Conservation (phyloP, 1,140 invertebrate species). For the Drosophila sechellia region DNA sequence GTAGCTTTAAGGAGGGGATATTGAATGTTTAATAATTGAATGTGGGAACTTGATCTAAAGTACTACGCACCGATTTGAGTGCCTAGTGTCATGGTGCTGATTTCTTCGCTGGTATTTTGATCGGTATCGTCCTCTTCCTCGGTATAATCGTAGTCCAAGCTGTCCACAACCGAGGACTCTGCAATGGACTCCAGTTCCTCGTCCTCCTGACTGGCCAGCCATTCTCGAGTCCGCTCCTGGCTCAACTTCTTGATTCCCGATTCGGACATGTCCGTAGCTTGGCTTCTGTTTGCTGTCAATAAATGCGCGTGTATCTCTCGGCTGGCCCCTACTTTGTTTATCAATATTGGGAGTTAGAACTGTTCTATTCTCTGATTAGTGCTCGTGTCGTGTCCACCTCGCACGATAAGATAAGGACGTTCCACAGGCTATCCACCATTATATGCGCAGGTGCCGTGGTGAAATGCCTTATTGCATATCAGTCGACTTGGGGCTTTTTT, state of each 20-base stretch:
- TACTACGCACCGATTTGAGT: slow-evolving; percentile 47
- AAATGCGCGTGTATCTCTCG: slow-evolving; percentile 14
- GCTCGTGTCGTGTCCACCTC: slow-evolving; percentile 20
- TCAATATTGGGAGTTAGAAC: slow-evolving; percentile 34
- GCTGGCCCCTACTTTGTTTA: slow-evolving; percentile 23
- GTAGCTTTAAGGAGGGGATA: background rate
- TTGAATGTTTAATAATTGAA: background rate
- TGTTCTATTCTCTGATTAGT: slow-evolving; percentile 51
- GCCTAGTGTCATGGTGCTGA: slow-evolving; percentile 64
- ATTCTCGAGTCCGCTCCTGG: slow-evolving; percentile 60
- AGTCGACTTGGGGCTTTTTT: background rate
- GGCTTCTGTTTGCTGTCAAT: slow-evolving; percentile 3
- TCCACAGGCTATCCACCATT: slow-evolving; percentile 16
- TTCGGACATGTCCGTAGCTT: slow-evolving; percentile 10
- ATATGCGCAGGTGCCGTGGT: slow-evolving; percentile 4
- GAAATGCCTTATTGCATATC: background rate
- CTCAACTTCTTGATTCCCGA: slow-evolving; percentile 23
- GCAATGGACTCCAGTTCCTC: slow-evolving; percentile 69
- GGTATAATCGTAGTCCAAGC: slow-evolving; percentile 69
- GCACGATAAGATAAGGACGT: slow-evolving; percentile 51
- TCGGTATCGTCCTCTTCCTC: slow-evolving; percentile 56
- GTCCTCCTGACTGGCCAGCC: slow-evolving; percentile 54
- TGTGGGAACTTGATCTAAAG: too few species aligned
- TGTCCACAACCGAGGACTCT: slow-evolving; percentile 73
- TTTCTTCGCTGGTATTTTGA: slow-evolving; percentile 49